These are phyloP conservation scores for Diplolepis rosae DNA, from an alignment of 2,888 invertebrate genomes.

Conservation along the genomic window DNA sequence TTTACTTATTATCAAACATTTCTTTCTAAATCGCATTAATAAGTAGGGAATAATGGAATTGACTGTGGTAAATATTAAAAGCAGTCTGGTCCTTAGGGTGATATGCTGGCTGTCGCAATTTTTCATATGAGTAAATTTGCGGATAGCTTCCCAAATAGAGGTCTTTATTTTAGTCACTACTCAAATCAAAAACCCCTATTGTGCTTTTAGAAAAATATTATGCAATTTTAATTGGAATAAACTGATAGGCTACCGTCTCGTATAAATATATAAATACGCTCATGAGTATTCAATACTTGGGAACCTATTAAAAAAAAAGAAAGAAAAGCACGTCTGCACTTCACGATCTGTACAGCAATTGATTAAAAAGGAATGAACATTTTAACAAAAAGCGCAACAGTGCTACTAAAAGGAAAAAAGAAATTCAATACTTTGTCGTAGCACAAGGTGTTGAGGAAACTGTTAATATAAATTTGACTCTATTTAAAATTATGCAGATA, in stretches of 20 bases:
- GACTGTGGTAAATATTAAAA: neutral
- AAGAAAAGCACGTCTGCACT: neutral
- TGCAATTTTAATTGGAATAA: constrained; percentile 54
- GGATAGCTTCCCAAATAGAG: neutral
- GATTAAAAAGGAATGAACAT: neutral
- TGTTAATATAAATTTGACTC: neutral
- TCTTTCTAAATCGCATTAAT: neutral
- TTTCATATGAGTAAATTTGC: constrained; percentile 27
- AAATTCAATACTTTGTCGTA: neutral
- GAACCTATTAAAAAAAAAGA: neutral
- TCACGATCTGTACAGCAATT: neutral
- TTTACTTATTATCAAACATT: neutral
- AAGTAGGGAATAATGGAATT: neutral
- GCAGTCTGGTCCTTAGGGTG: constrained; percentile 59
- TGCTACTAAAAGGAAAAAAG: neutral
- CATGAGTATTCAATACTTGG: constrained; percentile 29
- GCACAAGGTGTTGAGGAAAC: neutral
- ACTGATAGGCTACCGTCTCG: constrained; percentile 33
- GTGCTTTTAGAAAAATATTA: constrained; percentile 62
- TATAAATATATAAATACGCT: constrained; percentile 55
- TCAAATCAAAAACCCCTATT: constrained; percentile 34
- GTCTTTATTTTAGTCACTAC: neutral
- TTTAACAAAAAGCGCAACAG: neutral
- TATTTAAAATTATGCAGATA: neutral
- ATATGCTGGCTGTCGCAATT: constrained; percentile 60